Evolutionary conservation across 2,797 vertebrate genomes (phyloP).

Genomic region (Gouania willdenowi): DNA sequence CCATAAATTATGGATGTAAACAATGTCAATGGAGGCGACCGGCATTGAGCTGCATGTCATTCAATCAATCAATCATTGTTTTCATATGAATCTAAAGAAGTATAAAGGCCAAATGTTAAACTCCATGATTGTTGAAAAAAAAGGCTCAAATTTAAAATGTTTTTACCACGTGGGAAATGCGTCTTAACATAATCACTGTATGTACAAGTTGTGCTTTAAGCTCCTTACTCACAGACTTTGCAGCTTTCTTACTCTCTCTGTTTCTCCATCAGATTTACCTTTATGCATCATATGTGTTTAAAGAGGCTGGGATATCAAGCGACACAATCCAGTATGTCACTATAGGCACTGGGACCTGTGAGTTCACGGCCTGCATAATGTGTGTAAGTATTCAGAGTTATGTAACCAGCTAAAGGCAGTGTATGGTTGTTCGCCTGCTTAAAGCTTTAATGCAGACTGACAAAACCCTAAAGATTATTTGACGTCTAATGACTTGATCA

Average conservation of each 20-base stretch:
- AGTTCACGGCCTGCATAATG: conserved; percentile 80
- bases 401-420: conserved; percentile 29
- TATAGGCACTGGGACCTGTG: conserved; percentile 85
- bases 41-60: too few relatives aligned
- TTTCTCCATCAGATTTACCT: conserved; percentile 90
- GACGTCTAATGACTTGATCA: too few relatives aligned
- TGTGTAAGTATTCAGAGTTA: conserved; percentile 80
- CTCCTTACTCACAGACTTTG: conserved; percentile 44
- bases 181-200: conserved; percentile 36
- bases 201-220: conserved; percentile 40
- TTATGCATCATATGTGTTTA: conserved; percentile 86
- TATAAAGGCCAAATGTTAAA: too few relatives aligned
- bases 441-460: conserved; percentile 12
- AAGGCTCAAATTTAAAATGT: too few relatives aligned
- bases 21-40: too few relatives aligned
- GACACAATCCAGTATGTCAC: conserved; percentile 82
- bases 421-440: conserved; percentile 8
- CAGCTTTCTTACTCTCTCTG: too few relatives aligned
- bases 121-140: too few relatives aligned
- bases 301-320: conserved; percentile 78
- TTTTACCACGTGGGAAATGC: too few relatives aligned
- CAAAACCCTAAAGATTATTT: background rate
- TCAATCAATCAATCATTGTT: too few relatives aligned
- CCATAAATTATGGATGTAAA: conserved; percentile 49
- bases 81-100: too few relatives aligned